Conservation (phyloP, 2,113 vertebrate genomes). For the Entomyzon cyanotis region DNA sequence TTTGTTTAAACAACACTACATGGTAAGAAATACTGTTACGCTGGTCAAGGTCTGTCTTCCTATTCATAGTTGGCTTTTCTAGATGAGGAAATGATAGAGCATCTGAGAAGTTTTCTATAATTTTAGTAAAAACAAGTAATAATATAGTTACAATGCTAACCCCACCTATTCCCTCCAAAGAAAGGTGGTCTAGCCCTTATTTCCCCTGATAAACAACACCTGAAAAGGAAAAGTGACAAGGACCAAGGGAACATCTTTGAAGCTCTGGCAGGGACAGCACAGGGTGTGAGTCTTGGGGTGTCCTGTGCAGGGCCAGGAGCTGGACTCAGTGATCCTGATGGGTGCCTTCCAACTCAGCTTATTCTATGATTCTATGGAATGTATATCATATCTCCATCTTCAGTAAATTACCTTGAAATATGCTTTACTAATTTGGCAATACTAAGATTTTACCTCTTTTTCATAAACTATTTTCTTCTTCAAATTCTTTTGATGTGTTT, state of each 20-base stretch:
- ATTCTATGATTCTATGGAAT: background rate
- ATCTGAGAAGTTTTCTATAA: background rate
- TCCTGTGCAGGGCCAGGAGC: no score
- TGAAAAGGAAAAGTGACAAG: background rate
- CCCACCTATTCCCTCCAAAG: background rate
- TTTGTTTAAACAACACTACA: background rate
- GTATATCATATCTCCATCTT: background rate
- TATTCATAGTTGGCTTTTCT: background rate
- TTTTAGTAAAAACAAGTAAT: background rate
- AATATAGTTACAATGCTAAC: background rate
- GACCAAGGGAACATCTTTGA: background rate
- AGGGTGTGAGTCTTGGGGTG: background rate
- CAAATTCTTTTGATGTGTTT: background rate
- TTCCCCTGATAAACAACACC: background rate
- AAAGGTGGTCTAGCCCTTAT: background rate
- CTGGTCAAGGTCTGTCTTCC: background rate
- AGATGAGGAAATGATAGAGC: background rate
- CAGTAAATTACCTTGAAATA: background rate
- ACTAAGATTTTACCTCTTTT: background rate
- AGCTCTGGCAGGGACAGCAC: background rate
- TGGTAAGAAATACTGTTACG: background rate
- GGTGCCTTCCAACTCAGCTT: background rate
- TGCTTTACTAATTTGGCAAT: background rate
- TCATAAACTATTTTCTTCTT: background rate
- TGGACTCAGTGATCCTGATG: background rate